Percentiles rank a stretch among this genome's conserved stretches.
Evolutionary conservation across 1,140 invertebrate genomes (phyloP).

Genomic region (Aphis gossypii): DNA sequence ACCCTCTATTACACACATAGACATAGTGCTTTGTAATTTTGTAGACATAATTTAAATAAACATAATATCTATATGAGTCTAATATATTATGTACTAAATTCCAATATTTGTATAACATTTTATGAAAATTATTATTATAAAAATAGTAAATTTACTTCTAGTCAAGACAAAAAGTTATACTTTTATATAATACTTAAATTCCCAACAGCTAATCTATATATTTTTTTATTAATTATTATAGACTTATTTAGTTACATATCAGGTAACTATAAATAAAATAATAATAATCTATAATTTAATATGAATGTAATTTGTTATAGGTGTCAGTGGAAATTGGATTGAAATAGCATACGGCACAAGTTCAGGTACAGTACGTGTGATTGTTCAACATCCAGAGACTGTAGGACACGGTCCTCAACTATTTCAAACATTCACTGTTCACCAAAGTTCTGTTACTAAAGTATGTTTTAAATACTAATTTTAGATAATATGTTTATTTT

Average conservation of each 20-base stretch:
- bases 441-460: conserved; percentile 94
- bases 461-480: conserved; percentile 66
- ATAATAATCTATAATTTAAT: background rate
- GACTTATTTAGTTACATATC: background rate
- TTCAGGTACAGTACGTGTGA: conserved; percentile 93
- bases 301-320: conserved; percentile 66
- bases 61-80: no score
- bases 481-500: background rate
- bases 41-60: background rate
- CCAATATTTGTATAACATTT: background rate
- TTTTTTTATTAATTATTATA: background rate
- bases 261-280: background rate
- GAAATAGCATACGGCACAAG: conserved; percentile 98
- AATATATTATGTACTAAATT: no score
- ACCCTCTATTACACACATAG: background rate
- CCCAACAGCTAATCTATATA: background rate
- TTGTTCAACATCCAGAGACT: conserved; percentile 98
- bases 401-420: conserved; percentile 96
- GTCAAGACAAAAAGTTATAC: background rate
- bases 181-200: background rate
- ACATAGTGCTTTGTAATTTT: background rate
- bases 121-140: background rate
- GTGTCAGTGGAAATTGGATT: conserved; percentile 97
- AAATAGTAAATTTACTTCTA: background rate
- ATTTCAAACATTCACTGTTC: conserved; percentile 98